Evolutionary conservation across 2,888 invertebrate species (phyloP).

Genomic region (Tetranychus piercei): DNA sequence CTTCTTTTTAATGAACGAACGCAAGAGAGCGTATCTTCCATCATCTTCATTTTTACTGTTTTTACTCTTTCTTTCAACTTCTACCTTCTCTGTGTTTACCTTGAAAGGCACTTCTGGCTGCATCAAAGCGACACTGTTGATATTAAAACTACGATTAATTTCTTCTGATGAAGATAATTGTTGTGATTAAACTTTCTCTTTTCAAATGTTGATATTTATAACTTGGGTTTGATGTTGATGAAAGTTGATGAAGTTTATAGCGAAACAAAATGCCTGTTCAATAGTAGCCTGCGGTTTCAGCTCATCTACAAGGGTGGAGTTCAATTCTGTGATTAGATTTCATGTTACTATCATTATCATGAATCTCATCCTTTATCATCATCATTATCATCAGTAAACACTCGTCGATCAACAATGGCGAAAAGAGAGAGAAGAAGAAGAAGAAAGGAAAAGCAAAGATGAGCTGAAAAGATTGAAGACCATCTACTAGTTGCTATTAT

Average conservation of each 20-base stretch:
- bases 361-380: neutral
- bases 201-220: neutral
- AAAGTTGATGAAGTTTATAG: neutral
- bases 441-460: no score
- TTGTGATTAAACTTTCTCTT: neutral
- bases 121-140: neutral
- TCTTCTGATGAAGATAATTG: no score
- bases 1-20: neutral
- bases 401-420: no score
- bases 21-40: neutral
- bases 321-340: neutral
- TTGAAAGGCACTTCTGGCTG: neutral
- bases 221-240: neutral
- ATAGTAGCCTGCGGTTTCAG: neutral
- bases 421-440: no score
- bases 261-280: neutral
- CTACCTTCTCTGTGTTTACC: neutral
- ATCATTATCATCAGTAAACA: neutral
- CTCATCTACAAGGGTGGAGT: neutral
- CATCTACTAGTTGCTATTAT: no score
- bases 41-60: neutral
- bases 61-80: neutral
- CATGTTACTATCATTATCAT: no score
- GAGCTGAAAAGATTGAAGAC: no score
- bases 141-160: no score